phyloP scores from a whole-genome alignment of 2,797 vertebrate genomes.

The Champsocephalus gunnari region DNA sequence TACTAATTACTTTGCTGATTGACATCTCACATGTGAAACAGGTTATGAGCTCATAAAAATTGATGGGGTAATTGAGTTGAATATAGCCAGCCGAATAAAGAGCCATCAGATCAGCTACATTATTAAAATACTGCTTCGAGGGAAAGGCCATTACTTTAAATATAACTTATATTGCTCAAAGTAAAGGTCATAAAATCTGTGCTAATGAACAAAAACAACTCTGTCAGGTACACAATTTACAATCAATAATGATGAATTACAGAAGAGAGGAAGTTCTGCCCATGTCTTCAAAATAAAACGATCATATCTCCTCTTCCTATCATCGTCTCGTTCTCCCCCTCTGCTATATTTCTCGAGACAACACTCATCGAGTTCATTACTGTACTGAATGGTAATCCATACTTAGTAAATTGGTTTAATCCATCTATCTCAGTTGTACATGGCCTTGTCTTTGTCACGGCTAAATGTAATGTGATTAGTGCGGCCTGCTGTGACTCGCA shows the following conservation, averaged over 20 bases:
- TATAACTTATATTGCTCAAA: not conserved
- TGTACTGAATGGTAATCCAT: constrained; percentile 62
- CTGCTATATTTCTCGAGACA: not conserved
- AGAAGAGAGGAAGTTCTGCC: not conserved
- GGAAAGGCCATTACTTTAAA: not conserved
- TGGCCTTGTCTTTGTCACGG: constrained; percentile 62
- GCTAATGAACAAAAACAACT: not conserved
- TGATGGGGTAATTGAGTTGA: not conserved
- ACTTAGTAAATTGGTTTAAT: constrained; percentile 57
- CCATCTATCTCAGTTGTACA: constrained; percentile 57
- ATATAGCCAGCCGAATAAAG: not conserved
- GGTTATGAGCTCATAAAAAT: constrained; percentile 1
- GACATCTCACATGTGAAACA: constrained; percentile 13
- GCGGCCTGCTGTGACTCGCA: constrained; percentile 38
- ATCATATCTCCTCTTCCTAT: not conserved
- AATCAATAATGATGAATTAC: not conserved
- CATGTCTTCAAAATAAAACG: not conserved
- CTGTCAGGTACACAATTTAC: not conserved
- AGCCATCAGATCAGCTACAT: not conserved
- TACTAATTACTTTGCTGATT: constrained; percentile 12
- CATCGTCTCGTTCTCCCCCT: constrained; percentile 4
- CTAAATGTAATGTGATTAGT: constrained; percentile 68
- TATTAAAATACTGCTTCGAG: not conserved
- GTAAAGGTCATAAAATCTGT: not conserved
- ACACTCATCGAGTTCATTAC: constrained; percentile 39